Evolutionary conservation across 2,888 invertebrate genomes (phyloP).

Genomic region (Trachelus troglodyta): DNA sequence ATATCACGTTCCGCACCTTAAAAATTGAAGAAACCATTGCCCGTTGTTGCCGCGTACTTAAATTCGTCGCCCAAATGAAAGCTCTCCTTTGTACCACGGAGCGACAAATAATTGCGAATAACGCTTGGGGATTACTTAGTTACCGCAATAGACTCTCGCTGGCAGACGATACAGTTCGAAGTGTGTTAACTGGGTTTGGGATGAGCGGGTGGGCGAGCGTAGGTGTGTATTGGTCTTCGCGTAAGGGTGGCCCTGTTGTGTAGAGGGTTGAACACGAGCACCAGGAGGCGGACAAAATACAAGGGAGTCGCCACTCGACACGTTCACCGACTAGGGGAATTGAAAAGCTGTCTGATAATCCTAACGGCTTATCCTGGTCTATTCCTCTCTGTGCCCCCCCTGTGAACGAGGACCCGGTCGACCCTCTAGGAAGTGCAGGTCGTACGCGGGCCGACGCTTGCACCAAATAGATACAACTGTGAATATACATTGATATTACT

Average conservation of each 20-base stretch:
- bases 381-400: slow-evolving; percentile 29
- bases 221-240: slow-evolving; percentile 7
- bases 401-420: slow-evolving; percentile 35
- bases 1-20: neutral
- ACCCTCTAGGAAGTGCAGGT: neutral
- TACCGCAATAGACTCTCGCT: slow-evolving; percentile 59
- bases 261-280: slow-evolving; percentile 22
- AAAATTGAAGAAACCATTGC: neutral
- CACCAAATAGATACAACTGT: neutral
- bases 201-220: neutral
- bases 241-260: slow-evolving; percentile 4
- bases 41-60: slow-evolving; percentile 7
- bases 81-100: slow-evolving; percentile 45
- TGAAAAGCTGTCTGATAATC: slow-evolving; percentile 64
- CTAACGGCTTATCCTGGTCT: slow-evolving; percentile 57
- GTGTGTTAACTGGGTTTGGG: slow-evolving; percentile 48
- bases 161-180: neutral
- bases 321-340: slow-evolving; percentile 64
- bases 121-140: slow-evolving; percentile 64
- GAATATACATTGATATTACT: neutral
- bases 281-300: slow-evolving; percentile 35
- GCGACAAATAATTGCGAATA: slow-evolving; percentile 65
- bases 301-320: slow-evolving; percentile 53
- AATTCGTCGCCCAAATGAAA: slow-evolving; percentile 47
- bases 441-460: neutral